These are phyloP conservation scores for Thamnophis elegans DNA, from an alignment of 2,797 vertebrate genomes.

Conservation along the genomic window DNA sequence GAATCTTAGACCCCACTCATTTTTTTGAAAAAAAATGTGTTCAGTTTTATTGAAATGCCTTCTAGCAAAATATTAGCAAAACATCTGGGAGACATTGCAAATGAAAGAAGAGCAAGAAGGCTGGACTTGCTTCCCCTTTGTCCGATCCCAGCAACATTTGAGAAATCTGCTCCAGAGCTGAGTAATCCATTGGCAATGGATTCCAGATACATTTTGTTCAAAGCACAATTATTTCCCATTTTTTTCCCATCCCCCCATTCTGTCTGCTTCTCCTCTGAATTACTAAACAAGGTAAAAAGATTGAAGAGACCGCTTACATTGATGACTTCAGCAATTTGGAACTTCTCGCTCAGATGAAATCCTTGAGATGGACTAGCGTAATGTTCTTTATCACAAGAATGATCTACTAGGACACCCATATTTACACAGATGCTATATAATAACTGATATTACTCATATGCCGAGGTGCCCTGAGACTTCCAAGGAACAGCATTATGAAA, in stretches of 20 bases:
- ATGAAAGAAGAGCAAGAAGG: too few relatives aligned
- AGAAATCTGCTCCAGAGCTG: neutral
- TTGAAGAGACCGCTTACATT: slow-evolving; percentile 11
- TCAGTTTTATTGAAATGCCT: neutral
- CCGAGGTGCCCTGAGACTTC: neutral
- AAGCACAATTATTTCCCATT: neutral
- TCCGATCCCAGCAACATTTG: neutral
- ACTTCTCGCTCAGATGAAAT: neutral
- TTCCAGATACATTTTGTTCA: neutral
- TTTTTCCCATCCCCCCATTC: neutral
- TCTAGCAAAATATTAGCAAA: neutral
- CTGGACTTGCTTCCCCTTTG: neutral
- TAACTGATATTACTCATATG: neutral
- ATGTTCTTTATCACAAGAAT: neutral
- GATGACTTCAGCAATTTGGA: neutral
- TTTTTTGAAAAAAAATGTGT: neutral
- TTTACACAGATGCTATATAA: neutral
- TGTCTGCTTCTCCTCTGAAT: neutral
- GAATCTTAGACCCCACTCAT: neutral
- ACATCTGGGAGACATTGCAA: neutral
- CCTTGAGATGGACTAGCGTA: neutral
- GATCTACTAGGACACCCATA: neutral
- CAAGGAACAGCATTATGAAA: neutral
- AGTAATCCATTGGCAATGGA: neutral
- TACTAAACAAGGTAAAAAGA: neutral